A percentile compares a stretch with the other conserved stretches of the same genome.
phyloP scores from a whole-genome alignment of 2,888 invertebrate genomes.

The Epirrita christyi region DNA sequence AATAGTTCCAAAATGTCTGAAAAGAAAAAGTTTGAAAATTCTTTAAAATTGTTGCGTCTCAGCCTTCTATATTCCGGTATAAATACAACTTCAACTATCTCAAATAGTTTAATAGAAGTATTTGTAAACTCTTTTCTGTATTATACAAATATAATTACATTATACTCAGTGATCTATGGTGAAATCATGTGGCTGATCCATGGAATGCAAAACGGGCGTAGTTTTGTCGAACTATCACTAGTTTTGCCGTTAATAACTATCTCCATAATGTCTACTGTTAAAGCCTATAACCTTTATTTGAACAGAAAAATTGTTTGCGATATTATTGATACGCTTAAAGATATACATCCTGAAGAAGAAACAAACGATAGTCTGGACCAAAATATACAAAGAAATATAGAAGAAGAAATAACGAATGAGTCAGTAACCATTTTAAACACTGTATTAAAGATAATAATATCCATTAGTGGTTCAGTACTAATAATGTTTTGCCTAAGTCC shows the following conservation, averaged over 20 bases:
- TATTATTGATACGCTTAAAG: constrained; percentile 51
- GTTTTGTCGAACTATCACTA: constrained; percentile 57
- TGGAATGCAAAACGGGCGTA: constrained; percentile 49
- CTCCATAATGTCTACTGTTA: constrained; percentile 55
- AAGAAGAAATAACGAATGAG: constrained; percentile 45
- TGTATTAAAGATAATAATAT: constrained; percentile 44
- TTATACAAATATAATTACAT: constrained; percentile 52
- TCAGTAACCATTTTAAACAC: constrained; percentile 47
- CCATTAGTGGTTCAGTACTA: constrained; percentile 44
- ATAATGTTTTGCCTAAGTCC: constrained; percentile 55
- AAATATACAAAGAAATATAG: constrained; percentile 9
- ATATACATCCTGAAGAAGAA: constrained; percentile 49
- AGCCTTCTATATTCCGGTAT: constrained; percentile 59
- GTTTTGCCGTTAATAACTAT: constrained; percentile 60
- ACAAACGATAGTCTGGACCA: constrained; percentile 5
- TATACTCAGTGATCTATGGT: constrained; percentile 55
- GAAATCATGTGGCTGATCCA: constrained; percentile 60
- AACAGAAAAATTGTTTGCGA: constrained; percentile 47
- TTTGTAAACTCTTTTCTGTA: constrained; percentile 45
- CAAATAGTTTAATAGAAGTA: constrained; percentile 30
- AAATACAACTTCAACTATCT: constrained; percentile 37
- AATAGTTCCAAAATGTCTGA: constrained; percentile 26
- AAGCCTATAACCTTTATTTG: constrained; percentile 48
- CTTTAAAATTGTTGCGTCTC: constrained; percentile 48
- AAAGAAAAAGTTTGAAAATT: constrained; percentile 45